Evolutionary conservation across 2,113 vertebrate species (phyloP), one percentile per base, ranked within the genome.

Genomic region (Rhinoderma darwinii): DNA sequence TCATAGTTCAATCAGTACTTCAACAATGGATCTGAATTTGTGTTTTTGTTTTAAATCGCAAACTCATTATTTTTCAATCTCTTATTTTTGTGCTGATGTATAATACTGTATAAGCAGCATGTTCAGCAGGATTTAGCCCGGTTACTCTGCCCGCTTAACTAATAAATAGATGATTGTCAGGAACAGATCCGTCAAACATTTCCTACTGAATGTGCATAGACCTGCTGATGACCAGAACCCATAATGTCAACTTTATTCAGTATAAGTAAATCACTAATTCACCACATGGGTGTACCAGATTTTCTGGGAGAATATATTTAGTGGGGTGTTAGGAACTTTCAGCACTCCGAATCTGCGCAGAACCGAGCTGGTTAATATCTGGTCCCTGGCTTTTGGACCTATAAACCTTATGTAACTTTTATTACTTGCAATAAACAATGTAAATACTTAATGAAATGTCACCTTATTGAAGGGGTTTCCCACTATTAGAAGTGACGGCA

Each of bases 121-220:
- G 18, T 35, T 54, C 8, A 35, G 51, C 10, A 39, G 35, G 32
- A 51, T 59, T 80, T 56, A 35, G 77, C 51, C 50, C 32, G 39
- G 50, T 39, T 56, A 80, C 32, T 37, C 50, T 4, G 18, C 50
- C 27, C 59, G 35, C 59, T 80, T 59, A 51, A 25, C 75, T 78
- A 6, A 56, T 59, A 41, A 80, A 80, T 56, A 56, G 51, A 51
- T 59, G 51, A 80, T 20, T 80, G 50, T 37, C 50, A 39, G 50
- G 77, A n/a, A 80, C 77, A 59, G 77, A 80, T 12, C 77, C 59
- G 77, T 80, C 51, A 41, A 41, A 9, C 20, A 39, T 80, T 7
- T 80, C 77, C 30, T 39, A 37, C 51, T 80, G 35, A 37, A 80
- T n/a, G 15, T 59, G 51, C 32, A 14, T 11, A 80, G 30, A 6